A percentile compares a stretch with the other conserved stretches of the same genome.
phyloP scores from a whole-genome alignment of 2,888 invertebrate species.

The Drosophila merina region DNA sequence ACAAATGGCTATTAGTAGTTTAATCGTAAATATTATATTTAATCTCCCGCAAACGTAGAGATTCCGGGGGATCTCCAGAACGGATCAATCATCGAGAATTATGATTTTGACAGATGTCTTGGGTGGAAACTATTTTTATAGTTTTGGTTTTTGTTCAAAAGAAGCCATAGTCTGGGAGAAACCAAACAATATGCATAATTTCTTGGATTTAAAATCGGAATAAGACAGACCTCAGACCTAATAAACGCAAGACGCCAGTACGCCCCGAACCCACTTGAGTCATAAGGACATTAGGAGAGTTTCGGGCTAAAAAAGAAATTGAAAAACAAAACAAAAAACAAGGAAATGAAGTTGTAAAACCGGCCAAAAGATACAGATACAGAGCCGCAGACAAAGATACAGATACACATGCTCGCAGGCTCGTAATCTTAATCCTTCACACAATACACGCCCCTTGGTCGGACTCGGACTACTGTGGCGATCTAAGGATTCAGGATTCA shows the following conservation, averaged over 20 bases:
- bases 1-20: slow-evolving; percentile 4
- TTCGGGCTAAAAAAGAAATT: slow-evolving; percentile 54
- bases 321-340: slow-evolving; percentile 20
- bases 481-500: slow-evolving; percentile 5
- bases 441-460: slow-evolving; percentile 65
- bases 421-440: slow-evolving; percentile 77
- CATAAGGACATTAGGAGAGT: slow-evolving; percentile 65
- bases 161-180: no score
- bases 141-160: no score
- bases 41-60: slow-evolving; percentile 2
- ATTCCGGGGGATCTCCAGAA: slow-evolving; percentile 10
- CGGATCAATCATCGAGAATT: slow-evolving; percentile 24
- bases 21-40: background rate
- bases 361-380: slow-evolving; percentile 16
- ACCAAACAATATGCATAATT: slow-evolving; percentile 36
- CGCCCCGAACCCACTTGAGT: slow-evolving; percentile 66
- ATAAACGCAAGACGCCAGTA: slow-evolving; percentile 73
- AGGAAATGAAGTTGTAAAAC: slow-evolving; percentile 39
- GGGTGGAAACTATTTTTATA: slow-evolving; percentile 7
- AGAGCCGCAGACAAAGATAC: slow-evolving; percentile 11
- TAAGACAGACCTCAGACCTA: slow-evolving; percentile 43
- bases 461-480: background rate
- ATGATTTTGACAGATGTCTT: slow-evolving; percentile 25
- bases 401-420: slow-evolving; percentile 46
- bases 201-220: slow-evolving; percentile 27